Base-by-base conservation (phyloP, 37 sponge, comb jelly and placozoan species). In the Spongilla lacustris region DNA sequence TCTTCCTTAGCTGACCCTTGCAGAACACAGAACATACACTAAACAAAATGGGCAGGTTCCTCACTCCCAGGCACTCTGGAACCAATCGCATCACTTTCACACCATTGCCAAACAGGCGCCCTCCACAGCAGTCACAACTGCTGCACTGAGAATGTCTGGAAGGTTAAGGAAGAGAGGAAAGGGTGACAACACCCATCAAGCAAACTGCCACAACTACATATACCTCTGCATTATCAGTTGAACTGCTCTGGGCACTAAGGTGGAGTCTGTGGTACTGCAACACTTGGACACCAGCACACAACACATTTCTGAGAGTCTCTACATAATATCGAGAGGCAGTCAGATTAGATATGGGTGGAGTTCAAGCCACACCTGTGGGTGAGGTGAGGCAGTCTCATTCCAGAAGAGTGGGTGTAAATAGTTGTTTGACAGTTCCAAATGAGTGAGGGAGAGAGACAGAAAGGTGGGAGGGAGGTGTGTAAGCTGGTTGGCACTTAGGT, bases 361-460 rank as follows among this genome's bases (percentile, higher is more conserved):
- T 75, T 19, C 2, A 9, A 6, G 6, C 58, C 58, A 58, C 14
- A 58, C 58, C 58, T 58, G 58, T 10, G 58, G 58, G 19, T 17
- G 21, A 1, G 1, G 19, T 14, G 58, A 58, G 33, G 83, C 74
- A 50, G 91, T 89, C 67, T 91, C 88, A 46, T 66, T 82, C 96
- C 96, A 96, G 11, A 96, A 85, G n/a, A 91, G 49, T 29, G 92
- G 93, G 50, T 96, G 95, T 76, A 91, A 84, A 81, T 82, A 88
- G 83, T 96, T 96, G 80, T 82, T 84, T 21, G 83, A 87, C 5
- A 83, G 72, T 30, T 74, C 31, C 21, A 96, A 72, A 10, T 91
- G 92, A 23, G 79, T 68, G 37, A 93, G 79, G 21, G 69, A 80
- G 24, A 96, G 73, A 12, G 84, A 30, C 30, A 89, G 71, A 5